Conservation (phyloP, 1,140 invertebrate species). For the Medauroidea extradentata region DNA sequence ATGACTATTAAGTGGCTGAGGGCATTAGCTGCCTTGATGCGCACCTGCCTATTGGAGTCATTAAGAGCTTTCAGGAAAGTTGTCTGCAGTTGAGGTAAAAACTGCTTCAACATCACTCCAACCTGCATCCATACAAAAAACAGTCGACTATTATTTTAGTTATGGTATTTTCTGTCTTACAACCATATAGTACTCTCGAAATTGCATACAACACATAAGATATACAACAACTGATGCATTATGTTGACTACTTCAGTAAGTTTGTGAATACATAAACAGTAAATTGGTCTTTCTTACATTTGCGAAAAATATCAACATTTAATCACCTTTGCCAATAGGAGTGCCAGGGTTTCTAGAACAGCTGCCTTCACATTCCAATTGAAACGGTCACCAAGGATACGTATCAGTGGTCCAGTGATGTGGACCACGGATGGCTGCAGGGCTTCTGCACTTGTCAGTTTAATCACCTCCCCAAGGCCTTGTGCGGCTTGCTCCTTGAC, state of each 20-base stretch:
- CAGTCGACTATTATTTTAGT: too few species aligned
- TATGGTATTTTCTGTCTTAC: too few species aligned
- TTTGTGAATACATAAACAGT: too few species aligned
- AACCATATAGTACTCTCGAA: too few species aligned
- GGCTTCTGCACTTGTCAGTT: constrained; percentile 74
- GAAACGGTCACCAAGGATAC: constrained; percentile 95
- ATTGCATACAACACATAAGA: too few species aligned
- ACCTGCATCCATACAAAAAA: constrained; percentile 57
- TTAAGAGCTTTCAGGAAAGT: constrained; percentile 93
- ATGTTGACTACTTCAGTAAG: too few species aligned
- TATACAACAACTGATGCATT: too few species aligned
- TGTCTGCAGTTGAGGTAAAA: constrained; percentile 96
- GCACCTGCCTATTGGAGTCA: constrained; percentile 81
- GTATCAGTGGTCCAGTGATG: constrained; percentile 95
- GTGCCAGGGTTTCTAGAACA: constrained; percentile 88
- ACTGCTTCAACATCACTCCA: constrained; percentile 91
- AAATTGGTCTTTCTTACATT: too few species aligned
- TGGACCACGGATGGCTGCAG: constrained; percentile 93
- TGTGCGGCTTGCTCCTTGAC: constrained; percentile 93
- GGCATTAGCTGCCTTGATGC: constrained; percentile 84
- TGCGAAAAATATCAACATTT: too few species aligned
- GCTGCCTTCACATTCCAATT: constrained; percentile 91
- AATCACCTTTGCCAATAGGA: constrained; percentile 84
- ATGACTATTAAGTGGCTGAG: constrained; percentile 86
- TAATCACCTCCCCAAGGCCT: constrained; percentile 89